These are phyloP conservation scores for Dermatophagoides farinae DNA, from an alignment of 1,140 invertebrate species.

Conservation along the genomic window DNA sequence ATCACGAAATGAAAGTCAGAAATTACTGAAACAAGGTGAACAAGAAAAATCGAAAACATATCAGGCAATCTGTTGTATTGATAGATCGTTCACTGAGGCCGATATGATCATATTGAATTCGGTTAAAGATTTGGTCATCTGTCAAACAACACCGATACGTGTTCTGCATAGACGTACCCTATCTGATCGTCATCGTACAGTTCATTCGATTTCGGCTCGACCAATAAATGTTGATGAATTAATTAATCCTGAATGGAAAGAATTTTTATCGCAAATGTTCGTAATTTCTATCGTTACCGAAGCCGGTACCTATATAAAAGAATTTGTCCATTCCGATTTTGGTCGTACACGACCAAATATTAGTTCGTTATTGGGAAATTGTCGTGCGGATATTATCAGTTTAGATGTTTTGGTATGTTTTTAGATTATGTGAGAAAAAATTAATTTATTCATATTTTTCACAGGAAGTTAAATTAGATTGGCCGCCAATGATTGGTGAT, in stretches of 20 bases:
- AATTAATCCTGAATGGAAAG: not conserved
- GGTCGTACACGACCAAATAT: slow-evolving; percentile 58
- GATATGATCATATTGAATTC: slow-evolving; percentile 30
- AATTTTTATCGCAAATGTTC: slow-evolving; percentile 30
- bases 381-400: slow-evolving; percentile 38
- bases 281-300: slow-evolving; percentile 52
- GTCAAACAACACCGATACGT: slow-evolving; percentile 32
- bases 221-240: not conserved
- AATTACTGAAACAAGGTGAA: slow-evolving; percentile 59
- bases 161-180: slow-evolving; percentile 43
- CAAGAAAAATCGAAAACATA: slow-evolving; percentile 65
- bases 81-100: slow-evolving; percentile 26
- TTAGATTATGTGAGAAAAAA: not conserved
- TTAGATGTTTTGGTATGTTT: slow-evolving; percentile 41
- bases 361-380: slow-evolving; percentile 31
- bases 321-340: slow-evolving; percentile 89
- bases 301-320: slow-evolving; percentile 85
- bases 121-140: slow-evolving; percentile 17
- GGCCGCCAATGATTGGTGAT: not conserved
- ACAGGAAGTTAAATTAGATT: not conserved
- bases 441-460: not conserved
- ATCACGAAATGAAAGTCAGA: slow-evolving; percentile 30
- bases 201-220: slow-evolving; percentile 12
- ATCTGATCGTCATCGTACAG: slow-evolving; percentile 11
- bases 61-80: slow-evolving; percentile 46